phyloP scores from a whole-genome alignment of 2,888 invertebrate species.

The Mystacides longicornis region DNA sequence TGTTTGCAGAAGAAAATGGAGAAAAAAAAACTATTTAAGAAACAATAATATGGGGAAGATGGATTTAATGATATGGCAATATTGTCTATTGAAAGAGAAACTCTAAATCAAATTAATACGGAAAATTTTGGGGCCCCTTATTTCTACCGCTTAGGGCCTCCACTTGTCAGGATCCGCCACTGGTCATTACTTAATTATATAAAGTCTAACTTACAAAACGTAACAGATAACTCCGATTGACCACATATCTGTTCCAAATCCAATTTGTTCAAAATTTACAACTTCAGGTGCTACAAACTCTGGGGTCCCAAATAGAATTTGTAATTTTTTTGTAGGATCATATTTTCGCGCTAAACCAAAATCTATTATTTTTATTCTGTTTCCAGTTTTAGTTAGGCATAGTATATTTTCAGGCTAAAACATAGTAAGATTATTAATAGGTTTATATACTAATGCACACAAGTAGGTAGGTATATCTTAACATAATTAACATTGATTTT shows the following conservation, averaged over 20 bases:
- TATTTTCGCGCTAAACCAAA: constrained; percentile 93
- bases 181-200: too few species aligned
- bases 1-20: too few species aligned
- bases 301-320: constrained; percentile 94
- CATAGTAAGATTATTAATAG: too few species aligned
- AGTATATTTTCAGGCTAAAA: constrained; percentile 95
- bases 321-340: constrained; percentile 85
- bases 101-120: too few species aligned
- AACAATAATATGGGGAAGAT: too few species aligned
- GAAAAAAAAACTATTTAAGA: too few species aligned
- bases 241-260: constrained; percentile 98
- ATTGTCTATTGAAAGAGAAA: too few species aligned
- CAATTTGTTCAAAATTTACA: constrained; percentile 95
- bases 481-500: neutral
- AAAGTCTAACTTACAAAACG: constrained; percentile 92
- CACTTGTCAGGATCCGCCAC: too few species aligned
- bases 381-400: constrained; percentile 92
- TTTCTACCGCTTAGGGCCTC: too few species aligned
- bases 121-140: too few species aligned
- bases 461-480: neutral
- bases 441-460: too few species aligned
- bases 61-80: too few species aligned
- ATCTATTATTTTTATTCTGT: constrained; percentile 97
- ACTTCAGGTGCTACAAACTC: constrained; percentile 99
- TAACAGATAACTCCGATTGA: constrained; percentile 97